phyloP scores from a whole-genome alignment of 2,888 invertebrate genomes.

The Caradrina clavipalpis region DNA sequence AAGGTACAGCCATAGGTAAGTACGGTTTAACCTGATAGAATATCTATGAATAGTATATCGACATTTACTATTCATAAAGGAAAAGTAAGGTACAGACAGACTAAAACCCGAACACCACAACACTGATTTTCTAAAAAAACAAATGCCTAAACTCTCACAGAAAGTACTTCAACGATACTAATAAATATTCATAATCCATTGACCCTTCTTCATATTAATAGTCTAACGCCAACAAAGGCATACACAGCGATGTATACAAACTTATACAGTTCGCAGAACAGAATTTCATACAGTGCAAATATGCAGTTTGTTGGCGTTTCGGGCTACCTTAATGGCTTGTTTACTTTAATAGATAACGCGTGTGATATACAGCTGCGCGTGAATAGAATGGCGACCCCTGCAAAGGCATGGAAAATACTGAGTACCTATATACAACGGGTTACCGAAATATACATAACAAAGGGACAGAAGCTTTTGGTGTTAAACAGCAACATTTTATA shows the following conservation, averaged over 20 bases:
- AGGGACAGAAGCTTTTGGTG: too few relatives aligned
- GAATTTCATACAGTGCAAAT: conserved; percentile 48
- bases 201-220: conserved; percentile 1
- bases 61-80: conserved; percentile 33
- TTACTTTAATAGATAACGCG: conserved; percentile 46
- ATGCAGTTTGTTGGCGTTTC: conserved; percentile 50
- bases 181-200: conserved; percentile 25
- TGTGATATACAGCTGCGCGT: conserved; percentile 23
- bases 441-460: too few relatives aligned
- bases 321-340: conserved; percentile 39
- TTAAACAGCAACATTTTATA: too few relatives aligned
- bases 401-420: neutral
- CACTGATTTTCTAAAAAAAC: conserved; percentile 7
- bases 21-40: conserved; percentile 9
- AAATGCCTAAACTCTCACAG: neutral
- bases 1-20: neutral
- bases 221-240: conserved; percentile 1
- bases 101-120: conserved; percentile 16
- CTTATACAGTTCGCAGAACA: neutral
- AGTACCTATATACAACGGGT: neutral
- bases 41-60: neutral
- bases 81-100: conserved; percentile 1
- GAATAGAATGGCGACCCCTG: conserved; percentile 16
- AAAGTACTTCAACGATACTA: conserved; percentile 1
- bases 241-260: conserved; percentile 24